Percentiles rank a stretch among this genome's conserved stretches.
Evolutionary conservation across 2,888 invertebrate species (phyloP).

Genomic region (Lamellibrachia satsuma): DNA sequence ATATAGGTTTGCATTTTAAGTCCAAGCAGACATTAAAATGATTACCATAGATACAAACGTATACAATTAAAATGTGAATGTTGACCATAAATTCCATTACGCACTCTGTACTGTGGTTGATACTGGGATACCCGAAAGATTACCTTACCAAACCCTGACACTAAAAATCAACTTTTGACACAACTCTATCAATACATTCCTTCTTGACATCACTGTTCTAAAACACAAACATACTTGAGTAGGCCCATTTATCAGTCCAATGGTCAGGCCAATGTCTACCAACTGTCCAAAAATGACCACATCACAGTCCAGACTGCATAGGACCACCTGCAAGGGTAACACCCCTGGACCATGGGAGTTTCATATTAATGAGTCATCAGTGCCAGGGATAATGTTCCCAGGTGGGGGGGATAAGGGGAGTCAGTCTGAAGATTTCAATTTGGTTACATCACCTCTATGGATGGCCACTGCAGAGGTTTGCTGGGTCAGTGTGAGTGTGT

Average conservation of each 20-base stretch:
- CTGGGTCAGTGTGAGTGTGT: neutral
- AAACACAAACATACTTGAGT: too few species aligned
- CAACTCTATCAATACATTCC: too few species aligned
- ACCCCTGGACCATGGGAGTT: neutral
- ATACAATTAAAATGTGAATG: too few species aligned
- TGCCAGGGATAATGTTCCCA: conserved; percentile 11
- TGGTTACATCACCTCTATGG: neutral
- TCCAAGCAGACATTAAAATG: too few species aligned
- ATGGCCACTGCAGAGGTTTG: neutral
- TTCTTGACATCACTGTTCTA: too few species aligned
- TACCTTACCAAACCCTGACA: too few species aligned
- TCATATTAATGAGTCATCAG: conserved; percentile 2
- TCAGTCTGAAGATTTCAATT: neutral
- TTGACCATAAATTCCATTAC: too few species aligned
- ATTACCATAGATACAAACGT: too few species aligned
- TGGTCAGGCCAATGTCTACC: neutral
- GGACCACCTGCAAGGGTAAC: neutral
- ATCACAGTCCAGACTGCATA: neutral
- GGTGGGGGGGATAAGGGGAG: neutral
- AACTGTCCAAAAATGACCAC: conserved; percentile 4
- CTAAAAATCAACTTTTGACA: too few species aligned
- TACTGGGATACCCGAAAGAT: too few species aligned
- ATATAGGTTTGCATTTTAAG: too few species aligned
- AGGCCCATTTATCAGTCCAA: neutral
- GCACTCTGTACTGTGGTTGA: too few species aligned